Conservation (phyloP, 2,113 vertebrate genomes). For the Archocentrus centrarchus region DNA sequence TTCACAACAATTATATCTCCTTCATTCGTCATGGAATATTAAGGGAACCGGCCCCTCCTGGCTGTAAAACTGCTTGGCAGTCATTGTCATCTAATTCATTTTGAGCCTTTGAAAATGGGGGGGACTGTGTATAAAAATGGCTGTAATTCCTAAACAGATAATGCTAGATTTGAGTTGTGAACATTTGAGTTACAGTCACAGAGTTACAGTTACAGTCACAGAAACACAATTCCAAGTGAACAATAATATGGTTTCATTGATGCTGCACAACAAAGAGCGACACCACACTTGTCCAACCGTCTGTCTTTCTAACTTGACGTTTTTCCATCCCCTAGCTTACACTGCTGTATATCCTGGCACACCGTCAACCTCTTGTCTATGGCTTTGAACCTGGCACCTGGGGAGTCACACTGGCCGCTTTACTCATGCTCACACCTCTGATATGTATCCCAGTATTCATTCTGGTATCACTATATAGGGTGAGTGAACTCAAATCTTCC, state of each 20-base stretch:
- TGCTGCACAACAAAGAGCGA: background rate
- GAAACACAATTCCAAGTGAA: background rate
- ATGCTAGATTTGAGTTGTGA: background rate
- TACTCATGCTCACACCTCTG: slow-evolving; percentile 71
- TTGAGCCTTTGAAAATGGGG: background rate
- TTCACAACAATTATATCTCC: too few relatives aligned
- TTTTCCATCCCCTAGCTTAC: slow-evolving; percentile 57
- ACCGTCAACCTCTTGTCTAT: background rate
- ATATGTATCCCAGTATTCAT: slow-evolving; percentile 76
- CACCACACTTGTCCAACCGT: background rate
- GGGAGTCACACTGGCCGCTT: background rate
- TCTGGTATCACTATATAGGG: slow-evolving; percentile 57
- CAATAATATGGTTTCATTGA: background rate
- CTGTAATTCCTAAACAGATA: background rate
- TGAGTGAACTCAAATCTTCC: slow-evolving; percentile 40
- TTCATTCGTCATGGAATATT: too few relatives aligned
- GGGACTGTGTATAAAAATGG: background rate
- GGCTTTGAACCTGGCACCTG: background rate
- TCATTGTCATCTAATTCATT: background rate
- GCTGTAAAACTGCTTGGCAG: background rate
- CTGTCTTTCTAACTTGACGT: background rate
- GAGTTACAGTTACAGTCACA: background rate
- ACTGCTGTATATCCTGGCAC: slow-evolving; percentile 44
- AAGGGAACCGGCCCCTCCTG: too few relatives aligned
- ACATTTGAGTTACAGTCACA: background rate